phyloP scores from a whole-genome alignment of 1,140 invertebrate genomes.

The Maconellicoccus hirsutus region DNA sequence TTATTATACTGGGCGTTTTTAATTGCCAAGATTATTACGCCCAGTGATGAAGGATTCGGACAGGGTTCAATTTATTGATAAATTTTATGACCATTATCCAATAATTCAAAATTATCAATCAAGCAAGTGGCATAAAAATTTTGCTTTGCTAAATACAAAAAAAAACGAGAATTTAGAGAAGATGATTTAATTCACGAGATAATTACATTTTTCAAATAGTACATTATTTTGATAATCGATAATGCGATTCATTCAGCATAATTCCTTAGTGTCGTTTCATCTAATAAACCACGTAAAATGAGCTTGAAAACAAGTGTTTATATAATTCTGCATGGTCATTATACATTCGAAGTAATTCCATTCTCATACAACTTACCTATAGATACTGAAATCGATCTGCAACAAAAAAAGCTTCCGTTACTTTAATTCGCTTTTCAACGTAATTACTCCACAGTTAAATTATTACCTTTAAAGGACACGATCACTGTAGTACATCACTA shows the following conservation, averaged over 20 bases:
- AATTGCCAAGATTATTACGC: too few species aligned
- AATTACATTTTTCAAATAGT: background rate
- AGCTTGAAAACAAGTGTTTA: background rate
- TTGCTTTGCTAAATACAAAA: too few species aligned
- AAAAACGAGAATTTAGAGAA: too few species aligned
- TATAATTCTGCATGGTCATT: background rate
- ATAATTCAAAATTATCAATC: too few species aligned
- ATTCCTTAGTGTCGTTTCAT: background rate
- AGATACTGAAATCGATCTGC: background rate
- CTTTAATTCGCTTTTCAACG: too few species aligned
- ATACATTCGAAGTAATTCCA: background rate
- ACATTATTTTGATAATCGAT: background rate
- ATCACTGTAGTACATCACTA: background rate
- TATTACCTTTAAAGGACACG: background rate
- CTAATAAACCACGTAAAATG: background rate
- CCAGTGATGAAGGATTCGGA: too few species aligned
- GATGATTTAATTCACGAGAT: background rate
- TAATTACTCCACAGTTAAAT: too few species aligned
- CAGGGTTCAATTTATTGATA: too few species aligned
- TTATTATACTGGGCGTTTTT: too few species aligned
- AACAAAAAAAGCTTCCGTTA: background rate
- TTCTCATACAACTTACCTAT: background rate
- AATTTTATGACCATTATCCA: too few species aligned
- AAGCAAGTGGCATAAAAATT: too few species aligned
- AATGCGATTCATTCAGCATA: background rate